phyloP scores from a whole-genome alignment of 1,140 invertebrate species.

The Papilio glaucus region DNA sequence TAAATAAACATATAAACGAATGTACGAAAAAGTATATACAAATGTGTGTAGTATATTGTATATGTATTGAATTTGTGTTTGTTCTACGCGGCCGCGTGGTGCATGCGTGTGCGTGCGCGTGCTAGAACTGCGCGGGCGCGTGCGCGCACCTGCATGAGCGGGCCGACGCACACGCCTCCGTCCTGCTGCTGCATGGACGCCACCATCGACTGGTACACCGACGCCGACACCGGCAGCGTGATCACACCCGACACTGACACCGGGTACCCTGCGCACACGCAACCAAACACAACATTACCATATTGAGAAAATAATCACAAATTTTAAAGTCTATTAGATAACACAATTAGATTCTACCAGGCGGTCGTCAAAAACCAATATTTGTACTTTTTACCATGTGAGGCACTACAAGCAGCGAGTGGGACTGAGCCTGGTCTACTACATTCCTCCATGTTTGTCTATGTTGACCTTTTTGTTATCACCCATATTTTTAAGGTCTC shows the following conservation, averaged over 20 bases:
- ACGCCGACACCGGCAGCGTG: constrained; percentile 96
- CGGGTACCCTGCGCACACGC: constrained; percentile 87
- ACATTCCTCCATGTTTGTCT: too few relatives aligned
- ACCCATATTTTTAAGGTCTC: too few relatives aligned
- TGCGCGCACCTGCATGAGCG: constrained; percentile 89
- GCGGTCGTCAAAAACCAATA: too few relatives aligned
- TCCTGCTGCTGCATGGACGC: constrained; percentile 94
- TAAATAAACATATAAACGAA: too few relatives aligned
- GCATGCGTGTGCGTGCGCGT: constrained; percentile 22
- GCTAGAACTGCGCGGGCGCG: constrained; percentile 54
- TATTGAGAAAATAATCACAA: too few relatives aligned
- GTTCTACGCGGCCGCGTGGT: neutral
- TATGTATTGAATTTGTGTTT: constrained; percentile 26
- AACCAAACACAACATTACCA: neutral
- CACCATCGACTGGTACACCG: constrained; percentile 98
- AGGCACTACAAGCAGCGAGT: too few relatives aligned
- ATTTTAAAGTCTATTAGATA: too few relatives aligned
- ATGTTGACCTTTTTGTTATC: too few relatives aligned
- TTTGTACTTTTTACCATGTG: too few relatives aligned
- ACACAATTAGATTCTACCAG: too few relatives aligned
- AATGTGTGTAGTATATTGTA: neutral
- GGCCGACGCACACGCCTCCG: constrained; percentile 89
- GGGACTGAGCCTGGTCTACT: too few relatives aligned
- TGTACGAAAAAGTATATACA: too few relatives aligned
- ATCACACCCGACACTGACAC: constrained; percentile 97